Evolutionary conservation across 2,888 invertebrate genomes (phyloP).

Genomic region (Microplitis manilae): DNA sequence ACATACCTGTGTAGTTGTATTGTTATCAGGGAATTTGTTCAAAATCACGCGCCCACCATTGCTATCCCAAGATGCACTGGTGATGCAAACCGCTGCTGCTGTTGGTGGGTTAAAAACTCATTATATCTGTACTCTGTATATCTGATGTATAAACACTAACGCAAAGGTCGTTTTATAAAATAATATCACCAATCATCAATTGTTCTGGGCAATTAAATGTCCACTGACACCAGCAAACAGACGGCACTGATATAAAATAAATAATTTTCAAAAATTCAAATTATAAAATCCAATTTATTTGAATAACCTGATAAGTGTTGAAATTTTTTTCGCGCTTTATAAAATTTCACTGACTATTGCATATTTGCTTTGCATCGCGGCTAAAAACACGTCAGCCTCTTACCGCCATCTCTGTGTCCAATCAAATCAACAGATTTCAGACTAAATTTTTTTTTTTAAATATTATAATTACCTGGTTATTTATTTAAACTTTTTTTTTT

Average conservation of each 20-base stretch:
- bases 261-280: no score
- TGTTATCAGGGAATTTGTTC: conserved; percentile 69
- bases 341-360: conserved; percentile 64
- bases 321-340: conserved; percentile 61
- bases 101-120: conserved; percentile 57
- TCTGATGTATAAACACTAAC: neutral
- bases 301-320: neutral
- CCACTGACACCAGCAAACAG: neutral
- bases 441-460: conserved; percentile 40
- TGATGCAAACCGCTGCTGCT: conserved; percentile 61
- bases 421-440: conserved; percentile 51
- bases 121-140: neutral
- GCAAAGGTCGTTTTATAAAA: conserved; percentile 1
- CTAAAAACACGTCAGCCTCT: conserved; percentile 62
- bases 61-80: conserved; percentile 67
- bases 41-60: conserved; percentile 75
- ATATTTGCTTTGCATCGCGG: conserved; percentile 61
- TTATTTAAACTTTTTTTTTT: neutral
- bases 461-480: neutral
- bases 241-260: no score
- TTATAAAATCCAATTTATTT: no score
- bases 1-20: conserved; percentile 49
- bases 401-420: conserved; percentile 56
- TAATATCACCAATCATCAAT: neutral
- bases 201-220: neutral